Evolutionary conservation across 2,797 vertebrate species (phyloP).

Genomic region (Okamejei kenojei): DNA sequence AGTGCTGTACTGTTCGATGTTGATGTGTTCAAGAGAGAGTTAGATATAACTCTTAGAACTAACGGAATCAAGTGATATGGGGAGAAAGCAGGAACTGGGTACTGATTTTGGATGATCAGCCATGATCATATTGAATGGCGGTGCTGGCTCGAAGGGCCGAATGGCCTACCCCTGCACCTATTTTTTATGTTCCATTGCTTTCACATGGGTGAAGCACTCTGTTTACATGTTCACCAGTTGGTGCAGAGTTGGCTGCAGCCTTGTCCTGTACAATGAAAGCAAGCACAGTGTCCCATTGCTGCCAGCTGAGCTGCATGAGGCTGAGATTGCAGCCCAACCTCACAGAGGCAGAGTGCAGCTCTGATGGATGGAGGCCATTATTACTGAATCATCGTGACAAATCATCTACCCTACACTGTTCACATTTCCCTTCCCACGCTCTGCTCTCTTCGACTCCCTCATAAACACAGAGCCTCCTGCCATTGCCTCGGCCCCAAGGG

Average conservation of each 20-base stretch:
- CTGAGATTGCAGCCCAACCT: not conserved
- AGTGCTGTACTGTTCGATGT: too few relatives aligned
- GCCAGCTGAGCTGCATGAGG: not conserved
- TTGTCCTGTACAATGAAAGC: not conserved
- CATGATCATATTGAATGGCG: too few relatives aligned
- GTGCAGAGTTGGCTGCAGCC: not conserved
- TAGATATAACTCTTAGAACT: too few relatives aligned
- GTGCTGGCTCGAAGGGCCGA: too few relatives aligned
- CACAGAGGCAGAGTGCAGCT: not conserved
- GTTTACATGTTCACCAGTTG: not conserved
- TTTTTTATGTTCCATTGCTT: not conserved
- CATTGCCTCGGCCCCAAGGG: not conserved
- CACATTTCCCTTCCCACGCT: not conserved
- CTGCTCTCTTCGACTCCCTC: not conserved
- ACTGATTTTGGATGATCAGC: too few relatives aligned
- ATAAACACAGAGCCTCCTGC: not conserved
- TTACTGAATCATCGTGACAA: not conserved
- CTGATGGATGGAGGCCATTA: not conserved
- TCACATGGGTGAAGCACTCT: not conserved
- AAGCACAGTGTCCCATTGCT: not conserved
- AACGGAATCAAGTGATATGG: too few relatives aligned
- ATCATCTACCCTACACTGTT: too few relatives aligned
- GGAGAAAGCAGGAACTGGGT: too few relatives aligned
- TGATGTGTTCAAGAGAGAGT: too few relatives aligned
- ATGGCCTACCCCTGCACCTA: too few relatives aligned